Evolutionary conservation across 2,113 vertebrate species (phyloP).

Genomic region (Notarius quadriscutis): DNA sequence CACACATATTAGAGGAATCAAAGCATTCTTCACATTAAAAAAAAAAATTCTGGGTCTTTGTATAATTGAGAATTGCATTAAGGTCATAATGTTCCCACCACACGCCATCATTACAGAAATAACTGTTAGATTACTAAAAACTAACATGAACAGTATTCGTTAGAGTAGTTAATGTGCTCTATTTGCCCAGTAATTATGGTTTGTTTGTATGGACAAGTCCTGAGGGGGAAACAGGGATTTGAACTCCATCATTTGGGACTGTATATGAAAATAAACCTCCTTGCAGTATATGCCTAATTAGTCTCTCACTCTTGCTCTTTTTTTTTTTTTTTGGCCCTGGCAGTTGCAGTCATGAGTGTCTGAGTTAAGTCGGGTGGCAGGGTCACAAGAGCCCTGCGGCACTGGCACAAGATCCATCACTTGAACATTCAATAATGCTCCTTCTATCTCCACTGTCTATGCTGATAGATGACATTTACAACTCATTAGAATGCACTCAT

Average conservation of each 20-base stretch:
- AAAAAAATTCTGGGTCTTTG: constrained; percentile 26
- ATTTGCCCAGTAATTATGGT: constrained; percentile 53
- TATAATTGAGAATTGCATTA: constrained; percentile 30
- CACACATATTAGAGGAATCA: constrained; percentile 29
- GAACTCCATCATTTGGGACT: constrained; percentile 62
- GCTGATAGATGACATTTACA: constrained; percentile 55
- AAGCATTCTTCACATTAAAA: constrained; percentile 10
- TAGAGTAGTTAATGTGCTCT: constrained; percentile 33
- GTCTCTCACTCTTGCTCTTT: constrained; percentile 66
- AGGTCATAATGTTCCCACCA: constrained; percentile 33
- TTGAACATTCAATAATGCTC: constrained; percentile 68
- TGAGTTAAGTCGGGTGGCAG: constrained; percentile 70
- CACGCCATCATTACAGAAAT: constrained; percentile 23
- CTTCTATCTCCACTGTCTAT: constrained; percentile 48
- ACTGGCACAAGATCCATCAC: constrained; percentile 66
- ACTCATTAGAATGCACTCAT: constrained; percentile 55
- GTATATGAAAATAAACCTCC: constrained; percentile 74
- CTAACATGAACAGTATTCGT: constrained; percentile 29
- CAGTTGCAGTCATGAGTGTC: constrained; percentile 69
- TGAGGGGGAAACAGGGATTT: constrained; percentile 49
- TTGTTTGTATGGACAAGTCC: constrained; percentile 47
- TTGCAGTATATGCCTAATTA: constrained; percentile 70
- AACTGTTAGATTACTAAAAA: constrained; percentile 23
- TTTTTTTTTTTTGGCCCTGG: constrained; percentile 55
- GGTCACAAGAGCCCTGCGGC: constrained; percentile 66